phyloP scores from a whole-genome alignment of 2,113 vertebrate genomes.

The Centropus unirufus region DNA sequence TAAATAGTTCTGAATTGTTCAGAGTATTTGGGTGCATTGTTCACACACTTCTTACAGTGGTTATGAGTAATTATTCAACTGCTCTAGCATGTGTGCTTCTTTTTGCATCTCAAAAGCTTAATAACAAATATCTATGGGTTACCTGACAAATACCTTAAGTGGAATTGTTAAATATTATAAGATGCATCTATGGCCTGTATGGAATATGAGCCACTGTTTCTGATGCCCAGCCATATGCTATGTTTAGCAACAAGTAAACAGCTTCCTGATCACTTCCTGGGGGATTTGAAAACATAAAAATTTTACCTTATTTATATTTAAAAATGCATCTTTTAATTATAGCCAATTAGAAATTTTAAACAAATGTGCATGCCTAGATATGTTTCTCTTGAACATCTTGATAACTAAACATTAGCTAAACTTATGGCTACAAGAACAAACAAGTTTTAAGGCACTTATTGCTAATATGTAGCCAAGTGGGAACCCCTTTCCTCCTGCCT shows the following conservation, averaged over 20 bases:
- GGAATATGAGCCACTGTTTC: background rate
- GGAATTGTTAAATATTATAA: background rate
- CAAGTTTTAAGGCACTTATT: background rate
- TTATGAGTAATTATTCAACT: background rate
- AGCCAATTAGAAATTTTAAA: background rate
- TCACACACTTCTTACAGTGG: background rate
- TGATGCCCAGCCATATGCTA: too few species aligned
- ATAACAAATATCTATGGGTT: background rate
- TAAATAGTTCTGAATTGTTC: background rate
- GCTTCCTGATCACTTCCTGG: background rate
- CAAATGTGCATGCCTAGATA: background rate
- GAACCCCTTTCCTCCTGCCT: background rate
- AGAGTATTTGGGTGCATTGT: background rate
- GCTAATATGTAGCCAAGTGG: background rate
- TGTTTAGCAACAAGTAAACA: background rate
- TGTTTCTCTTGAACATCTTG: background rate
- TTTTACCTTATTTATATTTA: background rate
- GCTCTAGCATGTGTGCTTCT: background rate
- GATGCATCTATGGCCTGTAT: too few species aligned
- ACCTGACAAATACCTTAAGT: background rate
- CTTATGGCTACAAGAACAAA: background rate
- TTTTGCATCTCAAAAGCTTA: background rate
- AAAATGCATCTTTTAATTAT: background rate
- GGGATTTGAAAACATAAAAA: background rate
- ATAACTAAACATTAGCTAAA: background rate